Evolutionary conservation across 92 coral and sea anemone species (phyloP).

Genomic region (Paragorgia papillata): DNA sequence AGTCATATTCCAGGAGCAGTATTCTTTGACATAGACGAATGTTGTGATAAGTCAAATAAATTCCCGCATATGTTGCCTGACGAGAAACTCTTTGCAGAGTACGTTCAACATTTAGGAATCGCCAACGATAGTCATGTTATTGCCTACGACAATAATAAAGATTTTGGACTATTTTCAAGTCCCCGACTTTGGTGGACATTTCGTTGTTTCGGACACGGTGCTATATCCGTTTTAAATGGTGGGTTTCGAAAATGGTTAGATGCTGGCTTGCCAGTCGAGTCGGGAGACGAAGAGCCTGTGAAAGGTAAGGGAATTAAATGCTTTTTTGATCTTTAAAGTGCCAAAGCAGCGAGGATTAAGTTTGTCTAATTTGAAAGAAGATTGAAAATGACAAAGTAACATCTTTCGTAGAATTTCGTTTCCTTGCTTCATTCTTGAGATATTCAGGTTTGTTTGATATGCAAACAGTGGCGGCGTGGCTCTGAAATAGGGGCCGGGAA

Average conservation of each 20-base stretch:
- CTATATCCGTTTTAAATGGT: conserved; percentile 86
- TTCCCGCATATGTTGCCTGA: conserved; percentile 86
- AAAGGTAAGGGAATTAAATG: conserved; percentile 36
- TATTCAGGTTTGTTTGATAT: too few species aligned
- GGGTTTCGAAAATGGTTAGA: conserved; percentile 85
- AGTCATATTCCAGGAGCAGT: conserved; percentile 85
- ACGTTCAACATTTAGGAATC: conserved; percentile 81
- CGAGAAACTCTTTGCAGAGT: conserved; percentile 68
- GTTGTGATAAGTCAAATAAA: conserved; percentile 69
- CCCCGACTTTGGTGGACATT: conserved; percentile 98
- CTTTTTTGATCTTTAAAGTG: not conserved
- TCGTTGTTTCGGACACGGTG: conserved; percentile 89
- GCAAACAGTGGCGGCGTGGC: too few species aligned
- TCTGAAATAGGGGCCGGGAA: too few species aligned
- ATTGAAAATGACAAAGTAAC: too few species aligned
- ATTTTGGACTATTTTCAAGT: conserved; percentile 78
- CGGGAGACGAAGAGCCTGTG: conserved; percentile 50
- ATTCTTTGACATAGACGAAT: conserved; percentile 85
- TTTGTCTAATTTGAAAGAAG: too few species aligned
- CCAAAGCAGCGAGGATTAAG: too few species aligned
- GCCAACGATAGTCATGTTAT: conserved; percentile 85
- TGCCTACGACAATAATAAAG: conserved; percentile 79
- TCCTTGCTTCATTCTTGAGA: too few species aligned
- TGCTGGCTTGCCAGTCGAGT: conserved; percentile 69
- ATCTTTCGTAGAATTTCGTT: too few species aligned